Evolutionary conservation across 37 sponge, comb jelly and placozoan genomes (phyloP), one percentile per base, ranked within the genome.

Genomic region (Mnemiopsis leidyi): DNA sequence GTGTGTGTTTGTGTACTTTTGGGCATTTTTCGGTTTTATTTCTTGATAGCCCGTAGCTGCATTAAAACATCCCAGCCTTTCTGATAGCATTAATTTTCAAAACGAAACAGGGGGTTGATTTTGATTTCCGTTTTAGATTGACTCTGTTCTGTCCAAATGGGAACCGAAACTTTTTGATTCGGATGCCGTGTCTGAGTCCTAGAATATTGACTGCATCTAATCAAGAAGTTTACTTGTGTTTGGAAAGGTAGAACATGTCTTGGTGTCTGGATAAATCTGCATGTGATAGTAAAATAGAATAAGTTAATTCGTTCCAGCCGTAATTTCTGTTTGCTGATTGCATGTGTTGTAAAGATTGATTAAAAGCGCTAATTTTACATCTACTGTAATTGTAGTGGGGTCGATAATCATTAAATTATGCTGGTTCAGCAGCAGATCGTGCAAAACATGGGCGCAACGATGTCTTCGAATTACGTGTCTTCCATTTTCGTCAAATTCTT

Each of bases 61-160:
- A 48, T 48, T 18, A 13, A 48, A n/a, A n/a, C n/a, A 48, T 48
- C 61, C 61, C 61, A 48, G 61, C 61, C 5, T 48, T 48, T 48
- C 61, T 48, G 9, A 48, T 13, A 48, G 61, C 61, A 48, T 48
- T 18, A 48, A 48, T 48, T 48, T 18, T 48, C 61, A 48, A 48
- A 48, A 18, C 61, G 5, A 48, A n/a, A n/a, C n/a, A n/a, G n/a
- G n/a, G 61, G 61, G 61, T 48, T 48, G 61, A 48, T 48, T 48
- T 48, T 13, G 79, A 32, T 34, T 34, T 77, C 32, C 48, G 33
- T 39, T 39, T 39, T 85, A 85, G 90, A 85, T 85, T 85, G 90
- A 85, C 61, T n/a, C 61, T 21, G 90, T 85, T 25, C 36, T 85
- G 35, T 32, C 9, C 61, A 85, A 85, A 40, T 85, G 90, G 90